Evolutionary conservation across 1,140 invertebrate genomes (phyloP), one percentile per base, ranked within the genome.

Genomic region (Eueides isabella): DNA sequence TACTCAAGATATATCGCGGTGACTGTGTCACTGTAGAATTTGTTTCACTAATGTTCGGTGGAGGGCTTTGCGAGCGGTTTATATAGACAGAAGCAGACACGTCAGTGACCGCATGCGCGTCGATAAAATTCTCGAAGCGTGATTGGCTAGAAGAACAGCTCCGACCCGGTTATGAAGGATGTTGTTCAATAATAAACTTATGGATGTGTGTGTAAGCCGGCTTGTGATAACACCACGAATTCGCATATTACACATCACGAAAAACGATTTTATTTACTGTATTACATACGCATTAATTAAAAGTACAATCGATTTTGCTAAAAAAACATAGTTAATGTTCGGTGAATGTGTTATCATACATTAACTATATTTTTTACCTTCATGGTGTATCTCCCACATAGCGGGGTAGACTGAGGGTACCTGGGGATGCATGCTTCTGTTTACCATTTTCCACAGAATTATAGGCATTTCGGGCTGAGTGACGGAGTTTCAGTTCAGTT

Each of bases 31-130:
- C 80, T 80, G 30, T 69, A 31, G 75, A 83, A 78, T 84, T 84
- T 84, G 81, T 89, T 86, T 82, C 73, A 80, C 81, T 78, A 92
- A 86, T 92, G 87, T 85, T 86, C 69, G 80, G 5, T 61, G 70
- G 31, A 28, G 61, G 48, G 31, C 23, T 74, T 65, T 7, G 71
- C 67, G 67, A 19, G 67, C 67, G 11, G 85, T 61, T 90, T 93
- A 74, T 92, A 93, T 92, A 92, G 77, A 28, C 72, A 29, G 69
- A 26, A 41, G 31, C 70, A 69, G 81, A 84, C 85, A 88, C 88
- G 89, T 89, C 91, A 91, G 74, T 89, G 88, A 90, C 86, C 90
- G 90, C 88, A 92, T 91, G 89, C 89, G 88, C 88, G 90, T 86
- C 89, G 89, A 90, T 89, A 91, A 86, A 69, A 76, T 90, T 90